Evolutionary conservation across 2,113 vertebrate species (phyloP).

Genomic region (Microtus pennsylvanicus): DNA sequence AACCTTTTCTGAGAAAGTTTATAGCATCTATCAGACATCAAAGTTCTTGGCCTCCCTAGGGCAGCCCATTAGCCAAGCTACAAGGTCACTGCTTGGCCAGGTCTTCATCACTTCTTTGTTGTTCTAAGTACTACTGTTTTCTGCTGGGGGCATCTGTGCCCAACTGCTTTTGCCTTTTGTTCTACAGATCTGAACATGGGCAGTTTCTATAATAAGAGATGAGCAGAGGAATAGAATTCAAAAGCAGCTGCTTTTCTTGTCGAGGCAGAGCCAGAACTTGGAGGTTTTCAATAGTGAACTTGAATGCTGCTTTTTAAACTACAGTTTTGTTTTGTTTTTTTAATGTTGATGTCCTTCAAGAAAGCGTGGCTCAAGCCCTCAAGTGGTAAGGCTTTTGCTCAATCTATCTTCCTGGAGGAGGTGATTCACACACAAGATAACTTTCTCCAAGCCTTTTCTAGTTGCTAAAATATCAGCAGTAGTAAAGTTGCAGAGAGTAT

Average conservation of each 20-base stretch:
- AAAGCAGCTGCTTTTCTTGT: not conserved
- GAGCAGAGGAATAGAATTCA: not conserved
- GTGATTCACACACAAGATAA: not conserved
- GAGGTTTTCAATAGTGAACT: not conserved
- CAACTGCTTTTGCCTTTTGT: not conserved
- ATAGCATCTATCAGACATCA: not conserved
- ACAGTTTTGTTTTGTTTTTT: not conserved
- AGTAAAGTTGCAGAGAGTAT: not conserved
- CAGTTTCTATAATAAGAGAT: not conserved
- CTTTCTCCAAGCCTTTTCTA: constrained; percentile 27
- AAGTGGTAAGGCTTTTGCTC: constrained; percentile 6
- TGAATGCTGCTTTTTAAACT: not conserved
- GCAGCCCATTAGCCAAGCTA: not conserved
- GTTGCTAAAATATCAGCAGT: not conserved
- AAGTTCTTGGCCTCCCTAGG: not conserved
- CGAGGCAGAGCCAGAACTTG: not conserved
- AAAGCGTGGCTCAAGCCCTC: not conserved
- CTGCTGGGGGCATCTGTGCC: not conserved
- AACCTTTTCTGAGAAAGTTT: not conserved
- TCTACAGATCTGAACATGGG: not conserved
- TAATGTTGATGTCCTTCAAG: not conserved
- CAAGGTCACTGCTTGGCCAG: not conserved
- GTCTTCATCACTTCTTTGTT: not conserved
- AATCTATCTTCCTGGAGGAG: not conserved
- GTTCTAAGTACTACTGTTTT: not conserved